phyloP scores from a whole-genome alignment of 1,140 invertebrate genomes.

The Zaprionus africanus region DNA sequence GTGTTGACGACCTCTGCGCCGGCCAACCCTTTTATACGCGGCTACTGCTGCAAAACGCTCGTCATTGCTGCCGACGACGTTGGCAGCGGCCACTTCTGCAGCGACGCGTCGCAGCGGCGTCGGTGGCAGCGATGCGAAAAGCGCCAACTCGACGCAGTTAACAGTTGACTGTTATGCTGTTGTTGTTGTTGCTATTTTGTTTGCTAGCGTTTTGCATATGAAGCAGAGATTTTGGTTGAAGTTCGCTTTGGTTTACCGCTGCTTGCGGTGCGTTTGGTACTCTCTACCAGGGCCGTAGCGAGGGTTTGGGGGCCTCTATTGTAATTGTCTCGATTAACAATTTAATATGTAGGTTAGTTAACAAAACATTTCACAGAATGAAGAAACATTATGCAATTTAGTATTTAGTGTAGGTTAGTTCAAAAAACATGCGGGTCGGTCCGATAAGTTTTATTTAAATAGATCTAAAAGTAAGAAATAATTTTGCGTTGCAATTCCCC shows the following conservation, averaged over 20 bases:
- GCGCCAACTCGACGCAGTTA: constrained; percentile 54
- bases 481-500: too few species aligned
- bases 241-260: constrained; percentile 43
- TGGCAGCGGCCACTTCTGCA: not conserved
- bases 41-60: constrained; percentile 50
- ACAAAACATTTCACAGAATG: too few species aligned
- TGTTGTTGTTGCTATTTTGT: constrained; percentile 20
- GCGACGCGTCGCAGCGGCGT: constrained; percentile 18
- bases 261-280: constrained; percentile 9
- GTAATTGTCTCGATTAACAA: too few species aligned
- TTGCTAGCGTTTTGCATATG: constrained; percentile 47
- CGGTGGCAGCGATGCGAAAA: constrained; percentile 59
- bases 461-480: too few species aligned
- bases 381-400: too few species aligned
- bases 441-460: too few species aligned
- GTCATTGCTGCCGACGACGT: constrained; percentile 33
- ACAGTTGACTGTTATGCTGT: constrained; percentile 21
- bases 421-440: too few species aligned
- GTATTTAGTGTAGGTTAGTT: too few species aligned
- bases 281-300: not conserved
- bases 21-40: constrained; percentile 76
- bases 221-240: constrained; percentile 46
- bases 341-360: too few species aligned
- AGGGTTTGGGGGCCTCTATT: too few species aligned
- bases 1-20: constrained; percentile 72